Percentiles rank a stretch among this genome's conserved stretches.
phyloP scores from a whole-genome alignment of 2,797 vertebrate species.

The Spizella passerina region DNA sequence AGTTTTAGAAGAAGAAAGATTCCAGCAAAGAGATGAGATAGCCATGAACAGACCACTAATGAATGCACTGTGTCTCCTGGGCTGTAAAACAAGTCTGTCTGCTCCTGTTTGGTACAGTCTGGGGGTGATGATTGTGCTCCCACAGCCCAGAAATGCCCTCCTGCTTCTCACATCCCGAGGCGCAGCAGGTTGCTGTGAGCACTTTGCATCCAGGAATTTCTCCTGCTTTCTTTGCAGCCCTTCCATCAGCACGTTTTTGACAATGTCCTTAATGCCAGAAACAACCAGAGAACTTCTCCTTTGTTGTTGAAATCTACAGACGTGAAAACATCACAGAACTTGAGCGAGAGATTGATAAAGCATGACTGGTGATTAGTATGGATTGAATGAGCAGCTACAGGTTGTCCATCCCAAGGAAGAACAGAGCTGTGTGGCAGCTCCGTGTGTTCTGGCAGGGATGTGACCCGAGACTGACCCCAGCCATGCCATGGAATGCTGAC shows the following conservation, averaged over 20 bases:
- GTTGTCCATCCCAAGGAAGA: not conserved
- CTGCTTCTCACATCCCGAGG: fast-evolving
- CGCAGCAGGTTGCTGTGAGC: fast-evolving
- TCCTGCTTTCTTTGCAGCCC: not conserved
- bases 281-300: not conserved
- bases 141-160: not conserved
- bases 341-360: not conserved
- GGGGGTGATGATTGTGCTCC: not conserved
- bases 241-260: not conserved
- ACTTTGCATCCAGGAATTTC: not conserved
- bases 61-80: not conserved
- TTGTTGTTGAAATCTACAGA: not conserved
- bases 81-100: not conserved
- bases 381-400: not conserved
- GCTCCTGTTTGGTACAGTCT: not conserved
- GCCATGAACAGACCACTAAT: not conserved
- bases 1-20: not conserved
- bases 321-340: not conserved
- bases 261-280: not conserved
- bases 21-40: not conserved
- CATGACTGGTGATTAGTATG: not conserved
- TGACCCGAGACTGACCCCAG: not conserved
- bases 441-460: not conserved
- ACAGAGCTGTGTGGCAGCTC: fast-evolving
- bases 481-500: not conserved